Percentiles rank a stretch among this genome's conserved stretches.
Conservation (phyloP, 2,888 invertebrate genomes). For the Drosophila cognata region DNA sequence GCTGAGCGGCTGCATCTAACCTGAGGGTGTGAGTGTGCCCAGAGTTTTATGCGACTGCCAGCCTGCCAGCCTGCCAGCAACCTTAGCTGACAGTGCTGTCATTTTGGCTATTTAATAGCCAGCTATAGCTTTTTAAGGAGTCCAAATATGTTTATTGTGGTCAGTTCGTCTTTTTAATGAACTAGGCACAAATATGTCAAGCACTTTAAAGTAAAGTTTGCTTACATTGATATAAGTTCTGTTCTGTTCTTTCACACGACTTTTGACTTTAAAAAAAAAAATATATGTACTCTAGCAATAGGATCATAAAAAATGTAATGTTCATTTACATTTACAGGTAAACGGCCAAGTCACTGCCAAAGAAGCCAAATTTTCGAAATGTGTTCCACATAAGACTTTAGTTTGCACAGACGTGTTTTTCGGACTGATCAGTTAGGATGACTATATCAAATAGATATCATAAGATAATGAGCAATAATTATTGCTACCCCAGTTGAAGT, state of each 20-base stretch:
- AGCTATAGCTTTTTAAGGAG: neutral
- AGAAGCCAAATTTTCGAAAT: neutral
- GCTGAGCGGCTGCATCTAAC: conserved; percentile 35
- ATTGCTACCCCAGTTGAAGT: neutral
- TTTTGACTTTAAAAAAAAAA: neutral
- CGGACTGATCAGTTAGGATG: neutral
- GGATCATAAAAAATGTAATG: neutral
- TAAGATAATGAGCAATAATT: neutral
- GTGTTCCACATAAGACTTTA: neutral
- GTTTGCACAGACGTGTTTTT: neutral
- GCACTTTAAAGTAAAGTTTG: neutral
- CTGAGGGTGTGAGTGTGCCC: conserved; percentile 46
- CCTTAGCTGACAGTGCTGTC: neutral
- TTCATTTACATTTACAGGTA: neutral
- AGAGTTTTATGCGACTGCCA: conserved; percentile 24
- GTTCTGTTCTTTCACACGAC: neutral
- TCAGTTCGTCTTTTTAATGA: neutral
- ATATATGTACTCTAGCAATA: neutral
- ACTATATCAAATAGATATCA: neutral
- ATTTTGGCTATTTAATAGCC: conserved; percentile 2
- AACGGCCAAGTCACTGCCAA: neutral
- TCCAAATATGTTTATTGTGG: neutral
- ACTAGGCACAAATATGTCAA: neutral
- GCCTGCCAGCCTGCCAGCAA: neutral
- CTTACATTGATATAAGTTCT: neutral